Conservation (phyloP, 2,113 vertebrate species). For the Sterrhoptilus dennistouni region DNA sequence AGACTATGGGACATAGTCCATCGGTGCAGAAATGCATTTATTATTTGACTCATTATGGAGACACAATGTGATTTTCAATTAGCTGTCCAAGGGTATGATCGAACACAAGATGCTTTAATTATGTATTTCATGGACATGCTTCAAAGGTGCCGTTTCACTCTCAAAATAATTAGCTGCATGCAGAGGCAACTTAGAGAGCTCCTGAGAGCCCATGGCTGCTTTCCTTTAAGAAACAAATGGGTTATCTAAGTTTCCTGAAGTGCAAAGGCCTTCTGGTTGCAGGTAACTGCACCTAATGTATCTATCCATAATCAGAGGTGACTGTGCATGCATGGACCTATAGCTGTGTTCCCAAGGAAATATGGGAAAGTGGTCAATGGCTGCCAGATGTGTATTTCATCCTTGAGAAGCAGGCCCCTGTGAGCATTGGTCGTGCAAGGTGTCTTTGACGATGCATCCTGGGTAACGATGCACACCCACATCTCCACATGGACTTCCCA, state of each 20-base stretch:
- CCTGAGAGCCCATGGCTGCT: not conserved
- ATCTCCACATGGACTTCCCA: not conserved
- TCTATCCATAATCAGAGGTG: not conserved
- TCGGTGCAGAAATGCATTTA: not conserved
- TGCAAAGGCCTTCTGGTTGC: not conserved
- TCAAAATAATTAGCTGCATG: slow-evolving; percentile 53
- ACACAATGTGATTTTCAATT: slow-evolving; percentile 57
- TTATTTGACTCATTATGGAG: slow-evolving; percentile 54
- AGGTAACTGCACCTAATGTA: not conserved
- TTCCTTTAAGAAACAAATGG: not conserved
- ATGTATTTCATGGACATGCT: slow-evolving; percentile 50
- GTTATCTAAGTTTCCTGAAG: not conserved
- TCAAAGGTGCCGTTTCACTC: slow-evolving; percentile 46
- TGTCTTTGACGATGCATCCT: not conserved
- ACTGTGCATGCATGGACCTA: accelerated
- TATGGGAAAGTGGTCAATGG: accelerated
- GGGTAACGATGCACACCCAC: not conserved
- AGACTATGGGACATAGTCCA: not conserved
- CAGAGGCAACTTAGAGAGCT: not conserved
- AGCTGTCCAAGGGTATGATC: not conserved
- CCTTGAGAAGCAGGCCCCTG: not conserved
- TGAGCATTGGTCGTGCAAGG: not conserved
- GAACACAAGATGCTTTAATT: slow-evolving; percentile 55
- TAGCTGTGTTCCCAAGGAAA: not conserved
- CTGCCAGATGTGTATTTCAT: not conserved